Base-by-base conservation (phyloP, 2,797 vertebrate genomes). In the Eremophila alpestris region DNA sequence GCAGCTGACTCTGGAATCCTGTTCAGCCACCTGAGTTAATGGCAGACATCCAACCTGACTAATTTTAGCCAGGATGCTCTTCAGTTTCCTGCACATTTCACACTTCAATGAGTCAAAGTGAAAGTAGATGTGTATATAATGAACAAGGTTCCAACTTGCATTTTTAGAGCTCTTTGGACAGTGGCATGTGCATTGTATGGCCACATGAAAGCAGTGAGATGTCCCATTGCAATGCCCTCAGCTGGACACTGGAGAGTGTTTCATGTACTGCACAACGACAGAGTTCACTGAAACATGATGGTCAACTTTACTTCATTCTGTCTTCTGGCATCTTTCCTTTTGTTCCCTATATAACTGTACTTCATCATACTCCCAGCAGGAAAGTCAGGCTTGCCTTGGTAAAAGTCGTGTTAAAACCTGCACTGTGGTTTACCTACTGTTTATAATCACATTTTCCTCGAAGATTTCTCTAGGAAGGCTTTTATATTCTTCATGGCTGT, bases 61-160 rank as follows among this genome's bases (percentile, higher is more conserved):
- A 51, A 78, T 86, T 90, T 89, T 74, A 83, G 29, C 30, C 55
- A 63, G 82, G 40, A 52, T 24, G 23, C 41, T 10, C n/a, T 74
- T 73, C 4, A 1, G 6, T 86, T 70, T 80, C n/a, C 20, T 10
- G 1, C 1, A 0, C 38, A 13, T 69, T 80, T 75, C 23, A 71
- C n/a, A 23, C 1, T 1, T 54, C 20, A 68, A 9, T 1, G 6
- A 83, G 22, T 58, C 56, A 46, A 26, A 64, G 45, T 63, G 55
- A 83, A 71, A 83, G 65, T 70, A 54, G 13, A 10, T 64, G 36
- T 62, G 54, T 20, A 5, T 89, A 11, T 74, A 77, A 24, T 10
- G 54, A 83, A 20, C 0, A 0, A 34, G 64, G 14, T 43, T 43
- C 30, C 24, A 69, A 0, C 17, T 78, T 7, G 3, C 26, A 49